These are phyloP conservation scores for Clytia hemisphaerica DNA, from an alignment of 30 jellyfish, hydroid and myxozoan species.

Conservation along the genomic window DNA sequence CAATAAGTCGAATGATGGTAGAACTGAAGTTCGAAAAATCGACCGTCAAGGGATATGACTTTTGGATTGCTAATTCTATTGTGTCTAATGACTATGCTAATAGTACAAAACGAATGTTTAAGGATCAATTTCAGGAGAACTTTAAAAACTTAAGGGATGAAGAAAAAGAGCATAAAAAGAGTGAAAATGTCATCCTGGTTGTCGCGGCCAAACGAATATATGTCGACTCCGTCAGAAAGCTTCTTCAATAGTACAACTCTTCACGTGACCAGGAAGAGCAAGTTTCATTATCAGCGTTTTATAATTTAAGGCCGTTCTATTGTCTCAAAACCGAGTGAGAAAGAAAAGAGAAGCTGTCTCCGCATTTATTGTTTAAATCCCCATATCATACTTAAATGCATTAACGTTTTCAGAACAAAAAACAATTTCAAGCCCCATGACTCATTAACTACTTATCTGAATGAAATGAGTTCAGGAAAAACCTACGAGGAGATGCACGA, in stretches of 20 bases:
- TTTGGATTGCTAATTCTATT: too few relatives aligned
- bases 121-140: background rate
- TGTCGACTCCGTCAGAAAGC: background rate
- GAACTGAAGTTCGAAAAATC: too few relatives aligned
- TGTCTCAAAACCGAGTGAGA: conserved; percentile 1
- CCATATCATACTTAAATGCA: background rate
- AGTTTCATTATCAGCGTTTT: background rate
- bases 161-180: background rate
- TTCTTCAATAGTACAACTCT: background rate
- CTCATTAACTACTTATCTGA: background rate
- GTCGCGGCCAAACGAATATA: background rate
- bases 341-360: conserved; percentile 10
- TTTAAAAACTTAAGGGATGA: background rate
- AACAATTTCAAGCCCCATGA: background rate
- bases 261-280: background rate
- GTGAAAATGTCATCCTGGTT: background rate
- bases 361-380: conserved; percentile 28
- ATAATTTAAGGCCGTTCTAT: background rate
- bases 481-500: background rate
- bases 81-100: too few relatives aligned
- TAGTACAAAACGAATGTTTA: too few relatives aligned
- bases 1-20: too few relatives aligned
- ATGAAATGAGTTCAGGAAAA: background rate
- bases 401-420: background rate
- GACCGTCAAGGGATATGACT: too few relatives aligned